Evolutionary conservation across 2,797 vertebrate species (phyloP), one percentile per base, ranked within the genome.

Genomic region (Hippopotamyrus pictus): DNA sequence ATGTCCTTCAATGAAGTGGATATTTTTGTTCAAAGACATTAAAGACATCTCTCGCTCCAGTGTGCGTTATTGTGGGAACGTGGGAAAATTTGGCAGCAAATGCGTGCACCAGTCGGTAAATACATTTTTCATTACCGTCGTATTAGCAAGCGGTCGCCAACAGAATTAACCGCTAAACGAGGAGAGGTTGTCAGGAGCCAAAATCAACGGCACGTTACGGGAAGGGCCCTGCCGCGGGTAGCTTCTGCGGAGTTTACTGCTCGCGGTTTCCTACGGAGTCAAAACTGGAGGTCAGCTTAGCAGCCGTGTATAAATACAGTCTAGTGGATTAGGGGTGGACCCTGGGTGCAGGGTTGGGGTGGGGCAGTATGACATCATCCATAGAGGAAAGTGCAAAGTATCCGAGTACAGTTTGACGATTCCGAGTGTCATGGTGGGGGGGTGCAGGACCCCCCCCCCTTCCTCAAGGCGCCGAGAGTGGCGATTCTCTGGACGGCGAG

Each of bases 391-490:
- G 88, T 86, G 88, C 88, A 86, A 89, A 86, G 88, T 89, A 59
- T 89, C 54, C 62, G 44, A 29, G 17, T 22, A 25, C 2, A 82
- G 57, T 25, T 83, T 29, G 50, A 44, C 54, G 37, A 9, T 46
- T 93, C 73, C 54, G 73, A 57, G 54, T 57, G 54, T 57, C 54
- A n/a, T 57, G 54, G 91, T 89, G 50, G 1, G 11, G 65, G 89
- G 91, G 92, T 82, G n/a, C 57, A 9, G 37, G 12, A 6, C 33
- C 88, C 83, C 89, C 83, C 62, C 33, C 65, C 91, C 62, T 89
- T 93, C 93, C 93, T 97, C 97, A 99, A 94, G 98, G 98, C 93
- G 97, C 98, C 48, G 98, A 98, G 89, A 99, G 97, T 54, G 98
- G 98, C 25, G 97, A 99, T 94, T 99, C 98, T 93, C 98, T 95